Base-by-base conservation (phyloP, 2,888 invertebrate species). In the Exocentrus adspersus region DNA sequence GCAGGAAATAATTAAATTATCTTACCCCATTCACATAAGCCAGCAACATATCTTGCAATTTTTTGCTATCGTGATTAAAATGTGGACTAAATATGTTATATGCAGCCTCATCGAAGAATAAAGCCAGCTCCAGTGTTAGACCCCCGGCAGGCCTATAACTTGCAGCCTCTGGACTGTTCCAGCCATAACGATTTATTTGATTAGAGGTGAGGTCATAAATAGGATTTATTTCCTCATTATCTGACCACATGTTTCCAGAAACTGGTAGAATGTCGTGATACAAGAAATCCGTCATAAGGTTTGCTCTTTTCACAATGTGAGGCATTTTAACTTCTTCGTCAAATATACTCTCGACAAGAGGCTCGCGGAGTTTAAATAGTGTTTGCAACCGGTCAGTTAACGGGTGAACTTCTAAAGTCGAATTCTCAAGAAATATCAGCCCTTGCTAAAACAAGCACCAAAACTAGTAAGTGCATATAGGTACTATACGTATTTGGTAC, bases 11-110 rank as follows among this genome's bases (percentile, higher is more conserved):
- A n/a, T n/a, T n/a, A n/a, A n/a, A n/a, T n/a, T n/a, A n/a, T 7
- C 85, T 85, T 84, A 90, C 89, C 71, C 90, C 91, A 79, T 92
- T 92, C 72, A 92, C 86, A 74, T 92, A 92, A 9, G 92, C 92
- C 60, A 93, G 79, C n/a, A 92, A 81, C 90, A 92, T 90, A 76
- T 92, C 90, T 30, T 88, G 84, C 45, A 92, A 80, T 75, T 89
- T 87, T 9, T 83, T 84, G 65, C 91, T 90, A 75, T 90, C 87
- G 70, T 87, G 84, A 68, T 88, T 85, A 67, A 91, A 86, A 77
- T 87, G 89, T 0, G 92, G 90, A 10, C 88, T 82, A 79, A 92
- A 92, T 24, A 88, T 86, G 75, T 86, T 87, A 76, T 92, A 92
- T 0, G 87, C 92, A 0, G 90, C 87, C 77, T 89, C 89, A 75